phyloP scores from a whole-genome alignment of 2,888 invertebrate genomes.

The Camponotus fellah region DNA sequence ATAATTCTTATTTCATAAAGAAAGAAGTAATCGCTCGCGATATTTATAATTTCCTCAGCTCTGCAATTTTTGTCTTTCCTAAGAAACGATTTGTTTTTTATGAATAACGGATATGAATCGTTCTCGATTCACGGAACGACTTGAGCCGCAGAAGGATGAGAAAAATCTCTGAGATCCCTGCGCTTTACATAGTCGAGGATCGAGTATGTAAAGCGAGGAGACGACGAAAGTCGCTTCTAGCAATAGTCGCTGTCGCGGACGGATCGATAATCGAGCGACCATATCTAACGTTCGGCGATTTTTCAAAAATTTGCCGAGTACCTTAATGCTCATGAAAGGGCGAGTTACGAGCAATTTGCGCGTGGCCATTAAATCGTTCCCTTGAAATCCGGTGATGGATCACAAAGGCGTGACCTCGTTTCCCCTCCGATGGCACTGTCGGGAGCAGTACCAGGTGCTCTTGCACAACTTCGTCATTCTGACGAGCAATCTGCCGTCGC shows the following conservation, averaged over 20 bases:
- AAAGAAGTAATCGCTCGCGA: neutral
- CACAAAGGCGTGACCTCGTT: constrained; percentile 59
- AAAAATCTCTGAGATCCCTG: neutral
- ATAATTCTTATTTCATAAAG: neutral
- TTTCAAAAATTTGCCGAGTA: constrained; percentile 42
- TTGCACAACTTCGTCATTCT: constrained; percentile 47
- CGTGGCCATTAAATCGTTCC: constrained; percentile 46
- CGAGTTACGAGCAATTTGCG: constrained; percentile 50
- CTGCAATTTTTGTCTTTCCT: neutral
- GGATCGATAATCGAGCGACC: neutral
- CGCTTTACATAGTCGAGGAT: constrained; percentile 10
- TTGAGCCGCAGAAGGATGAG: neutral
- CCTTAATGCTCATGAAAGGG: constrained; percentile 47
- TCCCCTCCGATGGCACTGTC: constrained; percentile 51
- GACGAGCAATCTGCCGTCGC: constrained; percentile 46
- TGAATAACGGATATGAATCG: neutral
- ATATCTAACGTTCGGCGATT: constrained; percentile 25
- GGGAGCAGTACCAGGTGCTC: constrained; percentile 42
- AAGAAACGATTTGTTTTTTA: neutral
- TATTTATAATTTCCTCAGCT: neutral
- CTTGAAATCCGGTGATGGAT: constrained; percentile 53
- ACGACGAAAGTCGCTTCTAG: neutral
- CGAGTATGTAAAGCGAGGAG: neutral
- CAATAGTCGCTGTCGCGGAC: neutral
- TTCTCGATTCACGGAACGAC: neutral